Evolutionary conservation across 64 coral and sea anemone species (phyloP).

Genomic region (Catalaphyllia jardinei): DNA sequence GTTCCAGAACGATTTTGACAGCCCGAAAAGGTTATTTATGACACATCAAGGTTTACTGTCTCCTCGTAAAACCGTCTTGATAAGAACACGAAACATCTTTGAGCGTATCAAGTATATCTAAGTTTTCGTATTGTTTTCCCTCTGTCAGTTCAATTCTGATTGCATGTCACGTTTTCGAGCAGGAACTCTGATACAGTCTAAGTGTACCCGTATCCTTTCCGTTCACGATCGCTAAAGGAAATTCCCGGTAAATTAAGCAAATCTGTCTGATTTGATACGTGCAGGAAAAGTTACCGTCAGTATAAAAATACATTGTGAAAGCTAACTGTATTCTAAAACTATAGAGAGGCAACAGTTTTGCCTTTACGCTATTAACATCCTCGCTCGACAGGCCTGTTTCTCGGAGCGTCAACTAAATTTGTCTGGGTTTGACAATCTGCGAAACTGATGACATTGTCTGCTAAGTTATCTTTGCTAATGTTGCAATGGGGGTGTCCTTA

Average conservation of each 20-base stretch:
- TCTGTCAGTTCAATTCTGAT: neutral
- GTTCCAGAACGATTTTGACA: constrained; percentile 14
- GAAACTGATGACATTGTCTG: neutral
- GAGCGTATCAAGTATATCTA: neutral
- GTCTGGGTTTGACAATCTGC: constrained; percentile 1
- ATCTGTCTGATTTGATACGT: constrained; percentile 15
- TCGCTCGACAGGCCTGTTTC: no score
- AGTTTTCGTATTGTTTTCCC: neutral
- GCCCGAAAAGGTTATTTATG: neutral
- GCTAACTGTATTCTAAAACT: neutral
- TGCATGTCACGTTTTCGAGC: neutral
- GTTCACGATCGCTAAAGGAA: neutral
- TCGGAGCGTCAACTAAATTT: neutral
- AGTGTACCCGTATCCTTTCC: neutral
- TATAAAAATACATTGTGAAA: neutral
- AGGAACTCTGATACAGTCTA: neutral
- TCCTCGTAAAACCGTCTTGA: neutral
- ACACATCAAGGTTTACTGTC: neutral
- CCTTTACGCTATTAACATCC: neutral
- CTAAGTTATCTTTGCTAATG: neutral
- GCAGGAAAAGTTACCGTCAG: neutral
- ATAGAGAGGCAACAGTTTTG: neutral
- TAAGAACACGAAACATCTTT: neutral
- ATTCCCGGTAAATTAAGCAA: neutral
- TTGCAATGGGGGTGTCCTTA: neutral